phyloP scores from a whole-genome alignment of 92 coral and sea anemone species.

The Zoanthus sociatus region DNA sequence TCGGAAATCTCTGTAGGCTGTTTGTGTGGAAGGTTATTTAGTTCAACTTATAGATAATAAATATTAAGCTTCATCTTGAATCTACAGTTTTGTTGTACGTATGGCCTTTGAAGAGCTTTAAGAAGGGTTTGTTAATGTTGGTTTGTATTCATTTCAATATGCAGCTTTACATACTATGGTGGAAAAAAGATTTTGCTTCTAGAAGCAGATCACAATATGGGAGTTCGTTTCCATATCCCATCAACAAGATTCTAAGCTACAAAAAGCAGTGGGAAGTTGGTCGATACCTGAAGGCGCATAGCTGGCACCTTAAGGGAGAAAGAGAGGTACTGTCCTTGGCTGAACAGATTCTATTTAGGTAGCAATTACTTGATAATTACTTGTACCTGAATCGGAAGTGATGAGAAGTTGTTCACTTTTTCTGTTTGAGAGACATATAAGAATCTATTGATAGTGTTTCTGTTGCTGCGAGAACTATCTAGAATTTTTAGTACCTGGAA shows the following conservation, averaged over 20 bases:
- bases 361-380: background rate
- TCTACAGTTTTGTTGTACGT: too few species aligned
- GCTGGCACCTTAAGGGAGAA: conserved; percentile 82
- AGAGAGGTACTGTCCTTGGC: conserved; percentile 62
- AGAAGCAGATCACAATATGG: conserved; percentile 80
- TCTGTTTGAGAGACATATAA: too few species aligned
- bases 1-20: too few species aligned
- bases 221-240: conserved; percentile 72
- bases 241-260: conserved; percentile 76
- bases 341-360: background rate
- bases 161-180: conserved; percentile 91
- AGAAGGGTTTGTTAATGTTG: too few species aligned
- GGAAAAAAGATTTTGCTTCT: conserved; percentile 73
- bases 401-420: too few species aligned
- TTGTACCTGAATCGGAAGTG: background rate
- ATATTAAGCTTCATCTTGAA: too few species aligned
- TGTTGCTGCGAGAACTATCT: too few species aligned
- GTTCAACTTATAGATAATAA: too few species aligned
- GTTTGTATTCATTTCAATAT: background rate
- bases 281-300: conserved; percentile 60
- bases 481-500: too few species aligned
- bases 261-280: conserved; percentile 81
- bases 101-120: background rate
- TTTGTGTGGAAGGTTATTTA: too few species aligned
- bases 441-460: too few species aligned